These are phyloP conservation scores for Trichomalopsis sarcophagae DNA, from an alignment of 1,140 invertebrate species.

Conservation along the genomic window DNA sequence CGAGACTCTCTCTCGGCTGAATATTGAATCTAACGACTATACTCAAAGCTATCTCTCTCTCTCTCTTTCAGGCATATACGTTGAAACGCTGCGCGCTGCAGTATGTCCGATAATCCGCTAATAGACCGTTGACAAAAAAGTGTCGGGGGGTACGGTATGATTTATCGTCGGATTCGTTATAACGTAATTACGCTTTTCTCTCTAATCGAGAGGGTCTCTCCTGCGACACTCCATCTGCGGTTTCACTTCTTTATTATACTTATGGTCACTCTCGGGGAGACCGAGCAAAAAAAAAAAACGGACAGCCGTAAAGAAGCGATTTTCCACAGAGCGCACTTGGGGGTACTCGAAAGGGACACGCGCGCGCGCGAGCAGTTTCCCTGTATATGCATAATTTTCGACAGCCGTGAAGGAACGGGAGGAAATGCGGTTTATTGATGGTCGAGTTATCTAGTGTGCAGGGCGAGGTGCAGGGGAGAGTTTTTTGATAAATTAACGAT, in stretches of 20 bases:
- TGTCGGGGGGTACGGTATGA: background rate
- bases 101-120: background rate
- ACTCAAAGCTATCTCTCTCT: background rate
- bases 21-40: conserved; percentile 1
- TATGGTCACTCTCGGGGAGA: background rate
- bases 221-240: background rate
- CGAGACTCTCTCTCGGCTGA: background rate
- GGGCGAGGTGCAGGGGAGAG: too few relatives aligned
- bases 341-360: conserved; percentile 2
- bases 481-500: conserved; percentile 16
- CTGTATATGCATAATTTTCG: background rate
- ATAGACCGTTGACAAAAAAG: background rate
- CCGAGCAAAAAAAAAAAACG: background rate
- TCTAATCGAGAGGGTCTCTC: background rate
- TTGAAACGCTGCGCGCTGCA: background rate
- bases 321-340: background rate
- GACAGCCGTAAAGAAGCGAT: conserved; percentile 30
- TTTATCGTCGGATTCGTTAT: conserved; percentile 19
- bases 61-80: background rate
- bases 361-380: background rate
- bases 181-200: conserved; percentile 24
- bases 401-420: background rate
- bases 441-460: background rate
- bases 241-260: background rate
- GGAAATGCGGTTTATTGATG: conserved; percentile 30